Percentiles rank a stretch among this genome's conserved stretches.
Conservation (phyloP, 2,888 invertebrate species). For the Helleia helle region DNA sequence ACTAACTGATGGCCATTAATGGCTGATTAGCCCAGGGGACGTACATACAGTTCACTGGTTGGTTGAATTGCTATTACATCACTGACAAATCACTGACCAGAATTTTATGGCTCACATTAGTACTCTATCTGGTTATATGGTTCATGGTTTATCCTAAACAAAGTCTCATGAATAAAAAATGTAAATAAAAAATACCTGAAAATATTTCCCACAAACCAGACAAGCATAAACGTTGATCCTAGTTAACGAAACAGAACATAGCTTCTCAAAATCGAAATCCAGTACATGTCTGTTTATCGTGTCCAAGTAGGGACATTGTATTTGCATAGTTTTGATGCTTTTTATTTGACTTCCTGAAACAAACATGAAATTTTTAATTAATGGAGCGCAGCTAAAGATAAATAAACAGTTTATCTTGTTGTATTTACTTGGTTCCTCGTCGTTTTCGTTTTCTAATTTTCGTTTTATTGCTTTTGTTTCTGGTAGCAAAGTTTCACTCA, state of each 20-base stretch:
- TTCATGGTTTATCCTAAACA: too few species aligned
- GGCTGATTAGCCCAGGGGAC: too few species aligned
- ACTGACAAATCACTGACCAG: too few species aligned
- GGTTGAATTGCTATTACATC: too few species aligned
- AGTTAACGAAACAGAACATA: constrained; percentile 97
- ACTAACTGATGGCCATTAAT: too few species aligned
- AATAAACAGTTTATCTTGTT: too few species aligned
- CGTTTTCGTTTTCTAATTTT: background rate
- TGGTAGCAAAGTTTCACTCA: background rate
- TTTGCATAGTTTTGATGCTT: constrained; percentile 57
- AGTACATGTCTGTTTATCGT: constrained; percentile 97
- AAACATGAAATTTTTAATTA: background rate
- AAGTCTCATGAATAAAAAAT: too few species aligned
- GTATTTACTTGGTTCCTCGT: background rate
- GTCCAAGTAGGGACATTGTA: constrained; percentile 96
- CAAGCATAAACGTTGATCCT: constrained; percentile 99
- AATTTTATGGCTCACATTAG: too few species aligned
- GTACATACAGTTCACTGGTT: too few species aligned
- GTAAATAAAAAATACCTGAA: too few species aligned
- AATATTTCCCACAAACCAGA: constrained; percentile 99
- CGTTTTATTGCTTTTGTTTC: background rate
- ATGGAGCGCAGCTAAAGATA: too few species aligned
- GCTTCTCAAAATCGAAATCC: constrained; percentile 99
- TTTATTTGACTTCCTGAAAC: constrained; percentile 39
- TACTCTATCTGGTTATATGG: too few species aligned